Percentiles rank a stretch among this genome's conserved stretches.
phyloP scores from a whole-genome alignment of 2,797 vertebrate species.

The Dicrostonyx torquatus region DNA sequence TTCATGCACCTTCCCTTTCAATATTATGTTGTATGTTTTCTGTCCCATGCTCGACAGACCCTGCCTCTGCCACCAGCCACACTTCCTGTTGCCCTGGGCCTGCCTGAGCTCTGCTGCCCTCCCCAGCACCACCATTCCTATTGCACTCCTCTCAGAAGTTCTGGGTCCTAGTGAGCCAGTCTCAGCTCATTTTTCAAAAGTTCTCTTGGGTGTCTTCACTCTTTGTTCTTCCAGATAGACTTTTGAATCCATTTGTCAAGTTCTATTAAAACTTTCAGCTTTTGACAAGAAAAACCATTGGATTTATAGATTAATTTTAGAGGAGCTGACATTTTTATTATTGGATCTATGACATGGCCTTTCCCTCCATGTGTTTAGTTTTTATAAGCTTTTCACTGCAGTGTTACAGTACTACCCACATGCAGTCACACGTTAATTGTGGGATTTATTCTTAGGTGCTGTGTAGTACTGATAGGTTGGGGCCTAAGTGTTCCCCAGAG shows the following conservation, averaged over 20 bases:
- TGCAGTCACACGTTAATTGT: neutral
- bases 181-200: neutral
- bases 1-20: neutral
- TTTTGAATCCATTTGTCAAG: neutral
- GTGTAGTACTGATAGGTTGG: neutral
- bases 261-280: neutral
- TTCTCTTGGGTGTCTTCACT: neutral
- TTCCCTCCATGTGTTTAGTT: neutral
- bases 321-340: neutral
- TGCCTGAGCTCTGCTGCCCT: neutral
- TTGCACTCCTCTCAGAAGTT: neutral
- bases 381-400: neutral
- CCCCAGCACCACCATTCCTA: neutral
- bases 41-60: neutral
- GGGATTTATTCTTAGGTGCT: neutral
- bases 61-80: neutral
- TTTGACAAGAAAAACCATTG: conserved; percentile 1
- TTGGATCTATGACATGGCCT: neutral
- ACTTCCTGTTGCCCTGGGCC: neutral
- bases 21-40: neutral
- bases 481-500: neutral
- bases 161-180: neutral
- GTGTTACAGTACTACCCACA: neutral
- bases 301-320: neutral
- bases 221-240: neutral